Conservation (phyloP, 2,888 invertebrate genomes). For the Dicranocentrus wangi region DNA sequence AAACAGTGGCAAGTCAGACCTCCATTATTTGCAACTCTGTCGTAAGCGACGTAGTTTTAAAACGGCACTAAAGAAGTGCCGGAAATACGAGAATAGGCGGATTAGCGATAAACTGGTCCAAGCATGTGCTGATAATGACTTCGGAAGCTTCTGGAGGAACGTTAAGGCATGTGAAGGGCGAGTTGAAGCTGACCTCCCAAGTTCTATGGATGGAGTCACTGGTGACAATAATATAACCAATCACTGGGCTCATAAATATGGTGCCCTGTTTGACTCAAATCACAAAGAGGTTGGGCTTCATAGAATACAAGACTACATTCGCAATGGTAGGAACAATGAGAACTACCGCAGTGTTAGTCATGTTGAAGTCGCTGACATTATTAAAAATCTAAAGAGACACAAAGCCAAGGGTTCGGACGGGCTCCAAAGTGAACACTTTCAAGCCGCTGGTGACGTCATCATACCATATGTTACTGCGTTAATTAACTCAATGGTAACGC, state of each 20-base stretch:
- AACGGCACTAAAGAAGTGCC: not conserved
- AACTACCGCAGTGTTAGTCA: not conserved
- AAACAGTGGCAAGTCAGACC: not conserved
- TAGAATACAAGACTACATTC: not conserved
- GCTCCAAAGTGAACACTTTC: not conserved
- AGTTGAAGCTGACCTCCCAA: not conserved
- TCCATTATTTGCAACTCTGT: not conserved
- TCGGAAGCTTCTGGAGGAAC: conserved; percentile 13
- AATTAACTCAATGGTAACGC: not conserved
- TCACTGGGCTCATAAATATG: not conserved
- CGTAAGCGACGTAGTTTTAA: not conserved
- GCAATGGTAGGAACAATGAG: not conserved
- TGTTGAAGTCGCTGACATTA: not conserved
- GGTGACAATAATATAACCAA: not conserved
- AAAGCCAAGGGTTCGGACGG: not conserved
- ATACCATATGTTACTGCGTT: not conserved
- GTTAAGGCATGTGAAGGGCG: not conserved
- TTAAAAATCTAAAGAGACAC: not conserved
- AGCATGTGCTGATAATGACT: not conserved
- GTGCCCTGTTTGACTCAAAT: not conserved
- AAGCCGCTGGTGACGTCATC: not conserved
- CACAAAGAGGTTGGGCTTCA: not conserved
- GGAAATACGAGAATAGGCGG: not conserved
- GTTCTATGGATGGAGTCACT: not conserved
- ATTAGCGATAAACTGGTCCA: not conserved